Evolutionary conservation across 2,888 invertebrate species (phyloP), one percentile per base, ranked within the genome.

Genomic region (Drosophila tanythrix): DNA sequence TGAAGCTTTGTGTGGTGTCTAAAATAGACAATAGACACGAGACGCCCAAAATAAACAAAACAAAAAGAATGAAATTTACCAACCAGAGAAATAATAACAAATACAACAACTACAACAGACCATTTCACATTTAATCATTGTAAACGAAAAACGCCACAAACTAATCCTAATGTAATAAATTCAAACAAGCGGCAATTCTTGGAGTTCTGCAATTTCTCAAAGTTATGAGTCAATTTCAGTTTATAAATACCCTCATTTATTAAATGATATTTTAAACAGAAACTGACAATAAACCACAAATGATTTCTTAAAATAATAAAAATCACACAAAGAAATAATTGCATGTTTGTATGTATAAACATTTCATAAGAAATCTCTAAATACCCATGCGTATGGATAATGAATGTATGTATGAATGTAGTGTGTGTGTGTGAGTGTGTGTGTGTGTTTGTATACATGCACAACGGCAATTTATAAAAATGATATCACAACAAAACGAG

Each of bases 381-480:
- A 60, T 18, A 18, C 11, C 11, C 31, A 38, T 40, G 11, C 29
- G 21, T 35, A n/a, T n/a, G 31, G 8, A 25, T 5, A 10, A 27
- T 21, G 18, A 6, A 13, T 61, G 21, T 46, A 8, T 21, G 36
- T 36, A 36, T 15, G 5, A 43, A 11, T 21, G 2, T 21, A 43
- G 13, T 11, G 11, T 10, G 40, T 40, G 36, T 36, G 21, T 21
- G 21, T 73, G 55, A 58, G 1, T 43, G 43, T 40, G 40, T n/a
- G 5, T 6, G 13, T 21, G 18, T 70, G 52, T 67, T 46, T 46
- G 46, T 13, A 21, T 46, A 25, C 15, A 61, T 63, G 53, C 48
- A 76, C 63, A 62, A 18, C 36, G 48, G 25, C 68, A 82, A 75
- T 65, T 82, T 71, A 79, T 82, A 79, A 71, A 65, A 79, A 75